These are phyloP conservation scores for Sceloporus tristichus DNA, from an alignment of 2,113 vertebrate species.

Conservation along the genomic window DNA sequence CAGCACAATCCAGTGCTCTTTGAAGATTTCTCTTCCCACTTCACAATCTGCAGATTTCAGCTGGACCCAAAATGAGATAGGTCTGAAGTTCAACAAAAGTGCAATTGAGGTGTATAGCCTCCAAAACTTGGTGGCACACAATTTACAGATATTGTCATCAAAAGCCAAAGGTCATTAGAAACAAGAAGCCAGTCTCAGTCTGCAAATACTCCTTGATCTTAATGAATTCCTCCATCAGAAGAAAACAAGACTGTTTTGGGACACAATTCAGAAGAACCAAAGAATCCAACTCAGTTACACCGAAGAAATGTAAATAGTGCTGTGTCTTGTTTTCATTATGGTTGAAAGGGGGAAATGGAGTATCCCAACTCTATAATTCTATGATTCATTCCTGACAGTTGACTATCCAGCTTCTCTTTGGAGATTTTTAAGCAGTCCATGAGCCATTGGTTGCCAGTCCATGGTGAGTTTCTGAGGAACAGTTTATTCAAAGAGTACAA, in stretches of 20 bases:
- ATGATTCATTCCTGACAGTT: no score
- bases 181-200: background rate
- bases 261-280: background rate
- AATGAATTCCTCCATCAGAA: background rate
- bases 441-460: no score
- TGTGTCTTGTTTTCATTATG: background rate
- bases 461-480: no score
- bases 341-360: no score
- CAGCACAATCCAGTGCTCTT: slow-evolving; percentile 8
- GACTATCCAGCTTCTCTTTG: no score
- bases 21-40: background rate
- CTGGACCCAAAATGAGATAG: background rate
- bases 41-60: slow-evolving; percentile 33
- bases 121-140: background rate
- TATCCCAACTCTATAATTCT: no score
- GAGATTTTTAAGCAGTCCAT: no score
- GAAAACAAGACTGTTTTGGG: background rate
- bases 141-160: background rate
- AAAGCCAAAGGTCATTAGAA: background rate
- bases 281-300: background rate
- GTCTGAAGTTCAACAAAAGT: background rate
- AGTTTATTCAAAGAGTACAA: no score
- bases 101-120: slow-evolving; percentile 6
- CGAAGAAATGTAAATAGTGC: background rate
- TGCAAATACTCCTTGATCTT: background rate